Evolutionary conservation across 2,888 invertebrate species (phyloP).

Genomic region (Phaonia tiefii): DNA sequence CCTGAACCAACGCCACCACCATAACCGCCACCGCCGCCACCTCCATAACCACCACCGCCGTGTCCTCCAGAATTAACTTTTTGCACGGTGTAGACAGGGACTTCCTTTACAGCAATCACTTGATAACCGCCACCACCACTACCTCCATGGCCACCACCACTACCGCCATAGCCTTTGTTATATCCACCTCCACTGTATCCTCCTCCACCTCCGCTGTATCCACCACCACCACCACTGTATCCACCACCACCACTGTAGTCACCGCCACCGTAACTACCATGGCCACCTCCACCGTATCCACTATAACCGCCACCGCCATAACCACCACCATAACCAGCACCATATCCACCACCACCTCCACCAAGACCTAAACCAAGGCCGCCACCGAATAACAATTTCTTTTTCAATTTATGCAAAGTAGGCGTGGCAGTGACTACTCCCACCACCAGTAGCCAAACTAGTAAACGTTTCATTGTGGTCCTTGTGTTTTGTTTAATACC

Average conservation of each 20-base stretch:
- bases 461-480: constrained; percentile 50
- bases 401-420: constrained; percentile 65
- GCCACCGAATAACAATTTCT: constrained; percentile 54
- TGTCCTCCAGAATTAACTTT: too few relatives aligned
- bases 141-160: constrained; percentile 50
- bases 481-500: neutral
- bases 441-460: constrained; percentile 40
- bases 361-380: constrained; percentile 62
- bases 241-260: constrained; percentile 40
- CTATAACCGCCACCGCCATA: constrained; percentile 41
- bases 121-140: constrained; percentile 50
- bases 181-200: constrained; percentile 32
- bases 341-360: constrained; percentile 64
- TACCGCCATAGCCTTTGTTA: constrained; percentile 38
- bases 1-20: constrained; percentile 36
- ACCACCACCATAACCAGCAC: constrained; percentile 55
- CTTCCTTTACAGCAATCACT: constrained; percentile 59
- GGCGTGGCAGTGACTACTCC: constrained; percentile 58
- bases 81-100: constrained; percentile 37
- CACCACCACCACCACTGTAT: constrained; percentile 48
- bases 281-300: constrained; percentile 13
- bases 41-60: constrained; percentile 53
- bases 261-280: constrained; percentile 42
- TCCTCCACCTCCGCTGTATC: constrained; percentile 32
- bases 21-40: constrained; percentile 49